Base-by-base conservation (phyloP, 2,113 vertebrate genomes). In the Coregonus clupeaformis region DNA sequence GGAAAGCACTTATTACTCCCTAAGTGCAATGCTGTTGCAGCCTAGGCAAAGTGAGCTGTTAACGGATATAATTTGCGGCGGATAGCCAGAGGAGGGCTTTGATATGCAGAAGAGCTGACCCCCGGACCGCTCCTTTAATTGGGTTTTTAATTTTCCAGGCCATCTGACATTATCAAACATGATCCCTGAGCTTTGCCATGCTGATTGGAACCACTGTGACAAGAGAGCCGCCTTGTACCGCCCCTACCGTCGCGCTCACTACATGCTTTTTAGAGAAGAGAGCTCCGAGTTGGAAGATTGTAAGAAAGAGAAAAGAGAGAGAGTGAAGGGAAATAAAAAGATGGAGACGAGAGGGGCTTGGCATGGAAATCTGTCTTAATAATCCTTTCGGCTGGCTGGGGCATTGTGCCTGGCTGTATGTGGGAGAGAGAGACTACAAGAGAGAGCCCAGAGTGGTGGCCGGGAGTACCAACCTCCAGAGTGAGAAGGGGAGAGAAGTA, bases 81-180 rank as follows among this genome's bases (percentile, higher is more conserved):
- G 96, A 97, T 96, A 96, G 95, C 95, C 95, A 96, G 96, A 96
- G 95, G 95, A 98, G 95, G 94, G 93, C 97, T 98, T 98, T 99
- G 96, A 98, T 98, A 98, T 99, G 97, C 96, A 99, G 97, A 99
- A 92, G 95, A 98, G 97, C 95, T 97, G 97, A 99, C 96, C 97
- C 95, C 94, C 92, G 94, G 95, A 94, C 94, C 94, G 95, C 96
- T 96, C 94, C 97, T 96, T 97, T 98, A 98, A 98, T 99, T 98
- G 96, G 97, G 95, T 97, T 98, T 98, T 98, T 98, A 97, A 98
- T 98, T 99, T 98, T 99, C 97, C 97, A 97, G 96, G 94, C 97
- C 96, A 98, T 97, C 97, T 98, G 97, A 99, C 96, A 96, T 97
- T 98, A 98, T 98, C 96, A 98, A 97, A 96, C 96, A 97, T 97